These are phyloP conservation scores for Rallus crepitans DNA, from an alignment of 2,797 vertebrate genomes.

Conservation along the genomic window DNA sequence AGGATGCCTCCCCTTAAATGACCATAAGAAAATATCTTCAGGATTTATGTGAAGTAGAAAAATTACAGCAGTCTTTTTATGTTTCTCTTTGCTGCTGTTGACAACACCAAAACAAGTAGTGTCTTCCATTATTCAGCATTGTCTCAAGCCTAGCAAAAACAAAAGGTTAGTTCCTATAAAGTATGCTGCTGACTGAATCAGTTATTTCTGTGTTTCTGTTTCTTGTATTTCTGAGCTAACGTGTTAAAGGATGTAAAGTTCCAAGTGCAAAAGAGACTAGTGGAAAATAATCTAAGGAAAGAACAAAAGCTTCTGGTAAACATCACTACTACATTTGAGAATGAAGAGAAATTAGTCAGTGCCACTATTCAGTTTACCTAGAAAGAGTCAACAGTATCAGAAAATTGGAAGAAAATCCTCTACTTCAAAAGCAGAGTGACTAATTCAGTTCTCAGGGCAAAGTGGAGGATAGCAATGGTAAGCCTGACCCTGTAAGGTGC, in stretches of 20 bases:
- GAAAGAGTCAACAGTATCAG: conserved; percentile 43
- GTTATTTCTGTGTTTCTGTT: background rate
- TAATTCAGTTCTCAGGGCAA: background rate
- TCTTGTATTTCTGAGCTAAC: background rate
- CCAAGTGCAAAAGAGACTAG: background rate
- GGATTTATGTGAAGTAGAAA: background rate
- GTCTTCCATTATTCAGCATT: background rate
- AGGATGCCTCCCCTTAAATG: background rate
- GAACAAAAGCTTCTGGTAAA: conserved; percentile 10
- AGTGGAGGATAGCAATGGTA: background rate
- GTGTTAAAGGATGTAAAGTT: background rate
- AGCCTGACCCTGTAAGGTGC: background rate
- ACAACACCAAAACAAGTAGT: background rate
- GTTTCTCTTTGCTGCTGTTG: background rate
- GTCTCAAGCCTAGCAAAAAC: background rate
- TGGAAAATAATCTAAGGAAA: conserved; percentile 4
- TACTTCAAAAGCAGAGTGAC: background rate
- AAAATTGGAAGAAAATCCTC: conserved; percentile 37
- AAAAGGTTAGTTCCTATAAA: conserved; percentile 16
- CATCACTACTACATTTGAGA: conserved; percentile 24
- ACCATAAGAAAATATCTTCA: background rate
- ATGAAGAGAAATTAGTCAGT: conserved; percentile 47
- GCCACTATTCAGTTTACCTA: conserved; percentile 28
- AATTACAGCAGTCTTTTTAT: background rate
- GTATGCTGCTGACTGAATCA: background rate